phyloP scores from a whole-genome alignment of 1,140 invertebrate genomes.

The Micrasema minimum region DNA sequence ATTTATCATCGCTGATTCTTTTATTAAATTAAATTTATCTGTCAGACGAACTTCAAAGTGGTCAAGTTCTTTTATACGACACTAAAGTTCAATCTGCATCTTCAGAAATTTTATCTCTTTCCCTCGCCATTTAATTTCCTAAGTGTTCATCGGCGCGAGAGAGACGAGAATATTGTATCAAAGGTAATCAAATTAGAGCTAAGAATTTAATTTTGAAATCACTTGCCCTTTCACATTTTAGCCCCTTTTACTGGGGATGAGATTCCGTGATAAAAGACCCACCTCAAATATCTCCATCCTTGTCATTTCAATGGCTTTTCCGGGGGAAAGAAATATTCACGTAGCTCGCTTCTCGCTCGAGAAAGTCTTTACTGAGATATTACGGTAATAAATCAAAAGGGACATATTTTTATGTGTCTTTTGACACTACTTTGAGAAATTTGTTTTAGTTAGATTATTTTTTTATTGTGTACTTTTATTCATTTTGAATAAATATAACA shows the following conservation, averaged over 20 bases:
- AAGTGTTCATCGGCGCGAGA: constrained; percentile 12
- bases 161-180: constrained; percentile 4
- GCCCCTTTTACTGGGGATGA: constrained; percentile 9
- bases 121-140: not conserved
- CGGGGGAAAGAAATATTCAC: constrained; percentile 16
- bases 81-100: constrained; percentile 2
- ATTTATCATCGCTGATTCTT: too few relatives aligned
- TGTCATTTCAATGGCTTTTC: constrained; percentile 17
- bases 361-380: constrained; percentile 22
- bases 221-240: constrained; percentile 32
- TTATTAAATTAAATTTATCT: too few relatives aligned
- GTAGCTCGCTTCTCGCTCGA: not conserved
- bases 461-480: constrained; percentile 13
- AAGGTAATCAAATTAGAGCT: constrained; percentile 36
- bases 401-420: constrained; percentile 35
- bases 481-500: too few relatives aligned
- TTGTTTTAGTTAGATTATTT: constrained; percentile 17
- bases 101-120: not conserved
- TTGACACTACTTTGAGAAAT: constrained; percentile 27
- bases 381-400: constrained; percentile 25
- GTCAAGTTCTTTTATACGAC: constrained; percentile 1
- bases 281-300: not conserved
- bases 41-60: not conserved
- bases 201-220: constrained; percentile 36
- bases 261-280: constrained; percentile 2